Conservation (phyloP, 2,888 invertebrate genomes). For the Parnassius mnemosyne region DNA sequence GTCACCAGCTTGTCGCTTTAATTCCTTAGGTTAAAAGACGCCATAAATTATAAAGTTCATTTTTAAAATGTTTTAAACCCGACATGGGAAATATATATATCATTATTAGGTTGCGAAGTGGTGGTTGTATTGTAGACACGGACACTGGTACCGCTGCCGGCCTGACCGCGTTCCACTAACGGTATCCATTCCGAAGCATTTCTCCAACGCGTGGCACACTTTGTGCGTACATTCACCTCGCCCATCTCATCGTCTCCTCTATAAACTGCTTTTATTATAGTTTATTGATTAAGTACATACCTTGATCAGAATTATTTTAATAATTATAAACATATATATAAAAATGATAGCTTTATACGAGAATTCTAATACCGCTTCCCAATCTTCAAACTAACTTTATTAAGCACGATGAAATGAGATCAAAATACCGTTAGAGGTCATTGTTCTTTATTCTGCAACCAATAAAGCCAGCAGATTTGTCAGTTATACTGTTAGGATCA, state of each 20-base stretch:
- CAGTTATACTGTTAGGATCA: conserved; percentile 37
- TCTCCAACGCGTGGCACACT: conserved; percentile 78
- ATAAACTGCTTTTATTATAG: conserved; percentile 30
- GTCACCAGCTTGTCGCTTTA: conserved; percentile 6
- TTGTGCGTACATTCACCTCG: conserved; percentile 78
- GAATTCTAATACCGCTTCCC: no score
- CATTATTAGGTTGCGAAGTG: conserved; percentile 14
- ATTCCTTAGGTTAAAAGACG: no score
- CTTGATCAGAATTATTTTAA: not conserved
- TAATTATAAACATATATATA: not conserved
- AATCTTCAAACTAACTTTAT: not conserved
- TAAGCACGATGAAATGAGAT: conserved; percentile 54
- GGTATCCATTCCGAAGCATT: conserved; percentile 77
- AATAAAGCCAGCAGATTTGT: conserved; percentile 46
- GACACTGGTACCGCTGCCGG: conserved; percentile 63
- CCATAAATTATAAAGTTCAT: no score
- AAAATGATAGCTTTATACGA: not conserved
- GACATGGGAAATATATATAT: no score
- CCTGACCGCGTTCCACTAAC: conserved; percentile 79
- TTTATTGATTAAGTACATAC: conserved; percentile 17
- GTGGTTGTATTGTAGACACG: conserved; percentile 47
- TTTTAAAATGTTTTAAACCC: no score
- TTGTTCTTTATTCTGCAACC: conserved; percentile 53
- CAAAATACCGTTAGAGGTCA: conserved; percentile 70
- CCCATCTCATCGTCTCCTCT: conserved; percentile 62